Evolutionary conservation across 2,888 invertebrate genomes (phyloP).

Genomic region (Drosophila neoperkinsi): DNA sequence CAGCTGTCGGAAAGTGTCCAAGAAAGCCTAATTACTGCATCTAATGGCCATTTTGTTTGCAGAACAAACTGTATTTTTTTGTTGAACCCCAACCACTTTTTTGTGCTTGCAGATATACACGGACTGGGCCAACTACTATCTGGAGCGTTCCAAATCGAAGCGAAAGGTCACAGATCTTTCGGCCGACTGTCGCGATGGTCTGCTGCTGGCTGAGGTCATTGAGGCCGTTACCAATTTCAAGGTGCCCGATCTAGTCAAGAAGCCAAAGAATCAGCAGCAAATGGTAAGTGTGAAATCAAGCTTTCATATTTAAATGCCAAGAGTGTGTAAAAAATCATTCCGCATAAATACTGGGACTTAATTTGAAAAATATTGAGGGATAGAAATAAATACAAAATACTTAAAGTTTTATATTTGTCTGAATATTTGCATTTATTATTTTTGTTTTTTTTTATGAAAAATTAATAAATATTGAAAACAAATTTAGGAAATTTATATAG

Average conservation of each 20-base stretch:
- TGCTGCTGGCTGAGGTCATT: slow-evolving; percentile 96
- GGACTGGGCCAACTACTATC: slow-evolving; percentile 99
- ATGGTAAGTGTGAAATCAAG: slow-evolving; percentile 90
- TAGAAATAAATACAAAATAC: neutral
- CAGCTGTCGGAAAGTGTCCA: slow-evolving; percentile 53
- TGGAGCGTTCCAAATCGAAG: slow-evolving; percentile 95
- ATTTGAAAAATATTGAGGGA: neutral
- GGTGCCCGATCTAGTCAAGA: slow-evolving; percentile 92
- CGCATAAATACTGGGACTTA: accelerated
- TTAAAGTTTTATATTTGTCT: neutral
- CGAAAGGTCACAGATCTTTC: slow-evolving; percentile 94
- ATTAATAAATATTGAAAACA: neutral
- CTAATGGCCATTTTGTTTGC: slow-evolving; percentile 51
- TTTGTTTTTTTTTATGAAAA: neutral
- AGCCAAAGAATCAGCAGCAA: slow-evolving; percentile 95
- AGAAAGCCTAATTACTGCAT: slow-evolving; percentile 63
- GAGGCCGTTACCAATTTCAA: slow-evolving; percentile 94
- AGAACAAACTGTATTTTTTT: slow-evolving; percentile 12
- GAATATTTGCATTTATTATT: neutral
- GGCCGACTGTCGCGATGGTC: slow-evolving; percentile 96
- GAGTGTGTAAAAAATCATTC: neutral
- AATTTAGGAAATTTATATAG: neutral
- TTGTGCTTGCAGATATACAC: slow-evolving; percentile 94
- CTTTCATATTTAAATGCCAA: neutral
- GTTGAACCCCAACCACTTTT: neutral